Percentiles rank a stretch among this genome's conserved stretches.
These are phyloP conservation scores for Xanthia togata DNA, from an alignment of 2,888 invertebrate genomes.

Conservation along the genomic window DNA sequence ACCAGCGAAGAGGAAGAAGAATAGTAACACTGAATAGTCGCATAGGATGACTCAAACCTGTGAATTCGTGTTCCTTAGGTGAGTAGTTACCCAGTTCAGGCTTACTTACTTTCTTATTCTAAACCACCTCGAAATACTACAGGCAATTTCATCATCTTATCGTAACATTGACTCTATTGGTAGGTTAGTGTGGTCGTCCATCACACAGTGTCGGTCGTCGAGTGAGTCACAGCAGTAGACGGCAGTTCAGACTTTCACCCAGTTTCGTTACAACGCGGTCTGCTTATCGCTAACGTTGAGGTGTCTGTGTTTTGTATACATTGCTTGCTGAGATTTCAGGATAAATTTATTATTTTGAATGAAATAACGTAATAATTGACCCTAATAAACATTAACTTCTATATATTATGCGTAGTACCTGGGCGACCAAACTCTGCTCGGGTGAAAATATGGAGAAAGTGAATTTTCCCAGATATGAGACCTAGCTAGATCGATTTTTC, in stretches of 20 bases:
- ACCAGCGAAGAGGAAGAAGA: neutral
- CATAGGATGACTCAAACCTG: neutral
- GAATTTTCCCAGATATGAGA: too few relatives aligned
- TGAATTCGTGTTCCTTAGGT: neutral
- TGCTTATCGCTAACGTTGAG: slow-evolving; percentile 45
- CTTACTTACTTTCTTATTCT: neutral
- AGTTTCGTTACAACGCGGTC: slow-evolving; percentile 51
- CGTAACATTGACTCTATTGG: slow-evolving; percentile 21
- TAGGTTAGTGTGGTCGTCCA: slow-evolving; percentile 25
- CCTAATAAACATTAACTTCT: too few relatives aligned
- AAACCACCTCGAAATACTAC: neutral
- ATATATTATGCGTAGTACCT: too few relatives aligned
- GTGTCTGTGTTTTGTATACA: slow-evolving; percentile 42
- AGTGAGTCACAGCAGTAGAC: slow-evolving; percentile 55
- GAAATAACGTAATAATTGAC: too few relatives aligned
- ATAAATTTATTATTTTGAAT: neutral
- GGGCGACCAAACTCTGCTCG: too few relatives aligned
- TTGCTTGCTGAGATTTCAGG: slow-evolving; percentile 36
- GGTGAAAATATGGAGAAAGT: too few relatives aligned
- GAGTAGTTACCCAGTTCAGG: neutral
- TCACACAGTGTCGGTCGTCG: slow-evolving; percentile 47
- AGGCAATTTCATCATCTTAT: slow-evolving; percentile 22
- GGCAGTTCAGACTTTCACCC: slow-evolving; percentile 63
- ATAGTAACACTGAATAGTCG: neutral
- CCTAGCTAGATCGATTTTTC: too few relatives aligned